Conservation (phyloP, 2,797 vertebrate species). For the Momotus momota region DNA sequence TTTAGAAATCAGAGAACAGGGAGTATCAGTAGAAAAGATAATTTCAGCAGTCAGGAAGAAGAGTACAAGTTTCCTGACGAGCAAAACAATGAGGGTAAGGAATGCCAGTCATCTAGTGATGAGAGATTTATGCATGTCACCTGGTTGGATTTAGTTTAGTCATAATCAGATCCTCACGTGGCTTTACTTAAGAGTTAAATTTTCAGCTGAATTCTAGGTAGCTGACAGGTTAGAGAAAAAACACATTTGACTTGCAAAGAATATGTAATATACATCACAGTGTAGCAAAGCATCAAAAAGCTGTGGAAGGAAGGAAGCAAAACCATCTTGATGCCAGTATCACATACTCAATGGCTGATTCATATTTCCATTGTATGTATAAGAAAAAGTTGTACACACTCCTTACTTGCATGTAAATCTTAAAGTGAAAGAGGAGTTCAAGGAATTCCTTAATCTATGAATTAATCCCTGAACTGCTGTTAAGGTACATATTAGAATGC, state of each 20-base stretch:
- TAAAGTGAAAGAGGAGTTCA: not conserved
- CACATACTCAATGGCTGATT: not conserved
- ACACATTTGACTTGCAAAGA: not conserved
- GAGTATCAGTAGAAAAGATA: not conserved
- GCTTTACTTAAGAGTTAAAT: not conserved
- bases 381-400: not conserved
- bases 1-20: not conserved
- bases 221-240: not conserved
- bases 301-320: not conserved
- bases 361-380: not conserved
- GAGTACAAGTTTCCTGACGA: not conserved
- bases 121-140: not conserved
- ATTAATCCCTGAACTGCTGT: not conserved
- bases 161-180: not conserved
- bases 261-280: not conserved
- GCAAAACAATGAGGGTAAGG: not conserved
- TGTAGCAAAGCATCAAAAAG: not conserved
- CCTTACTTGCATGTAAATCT: not conserved
- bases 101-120: not conserved
- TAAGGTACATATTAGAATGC: not conserved
- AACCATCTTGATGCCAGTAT: not conserved
- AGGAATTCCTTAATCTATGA: not conserved
- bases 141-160: not conserved
- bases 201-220: not conserved
- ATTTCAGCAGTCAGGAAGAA: not conserved